These are phyloP conservation scores for Chaenocephalus aceratus DNA, from an alignment of 2,113 vertebrate species.

Conservation along the genomic window DNA sequence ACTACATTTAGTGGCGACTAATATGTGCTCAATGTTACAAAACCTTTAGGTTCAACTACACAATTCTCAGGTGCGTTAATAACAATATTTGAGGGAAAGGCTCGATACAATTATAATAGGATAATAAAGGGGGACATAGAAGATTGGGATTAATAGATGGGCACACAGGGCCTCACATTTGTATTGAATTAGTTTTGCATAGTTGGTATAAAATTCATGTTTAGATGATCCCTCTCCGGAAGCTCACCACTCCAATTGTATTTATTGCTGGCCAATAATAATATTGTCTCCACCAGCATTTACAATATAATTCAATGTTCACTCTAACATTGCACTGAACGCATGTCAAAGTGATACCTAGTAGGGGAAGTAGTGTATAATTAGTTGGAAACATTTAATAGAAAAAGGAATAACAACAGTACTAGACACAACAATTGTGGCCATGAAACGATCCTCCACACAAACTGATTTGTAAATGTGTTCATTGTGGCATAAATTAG, in stretches of 20 bases:
- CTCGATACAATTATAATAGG: background rate
- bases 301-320: conserved; percentile 13
- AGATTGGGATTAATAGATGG: background rate
- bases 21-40: background rate
- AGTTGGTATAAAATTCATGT: background rate
- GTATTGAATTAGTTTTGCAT: conserved; percentile 3
- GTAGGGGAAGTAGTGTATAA: background rate
- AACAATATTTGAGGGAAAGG: background rate
- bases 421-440: background rate
- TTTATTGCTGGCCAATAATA: background rate
- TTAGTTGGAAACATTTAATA: background rate
- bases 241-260: background rate
- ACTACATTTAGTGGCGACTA: background rate
- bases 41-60: conserved; percentile 4
- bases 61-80: background rate
- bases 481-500: background rate
- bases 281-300: background rate
- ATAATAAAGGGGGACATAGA: conserved; percentile 1
- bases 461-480: background rate
- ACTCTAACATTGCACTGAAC: conserved; percentile 3
- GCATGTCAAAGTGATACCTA: background rate
- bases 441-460: background rate
- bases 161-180: background rate
- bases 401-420: background rate
- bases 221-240: background rate